phyloP scores from a whole-genome alignment of 2,888 invertebrate species.

The Parnassius apollo region DNA sequence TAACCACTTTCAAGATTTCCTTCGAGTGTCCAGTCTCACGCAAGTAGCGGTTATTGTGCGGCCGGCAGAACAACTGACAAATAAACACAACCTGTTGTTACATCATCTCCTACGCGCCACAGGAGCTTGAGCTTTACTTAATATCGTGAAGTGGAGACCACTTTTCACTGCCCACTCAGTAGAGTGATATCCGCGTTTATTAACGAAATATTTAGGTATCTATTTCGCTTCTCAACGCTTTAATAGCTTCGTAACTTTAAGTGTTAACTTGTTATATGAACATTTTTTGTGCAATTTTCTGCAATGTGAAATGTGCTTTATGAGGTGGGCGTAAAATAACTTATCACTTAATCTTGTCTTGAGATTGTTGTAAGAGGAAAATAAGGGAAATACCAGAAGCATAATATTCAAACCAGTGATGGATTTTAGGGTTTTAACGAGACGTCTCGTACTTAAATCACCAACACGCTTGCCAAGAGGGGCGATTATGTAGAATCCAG shows the following conservation, averaged over 20 bases:
- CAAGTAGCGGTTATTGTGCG: slow-evolving; percentile 66
- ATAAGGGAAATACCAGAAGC: too few species aligned
- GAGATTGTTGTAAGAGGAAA: too few species aligned
- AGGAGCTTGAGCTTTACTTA: slow-evolving; percentile 37
- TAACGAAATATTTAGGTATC: slow-evolving; percentile 20
- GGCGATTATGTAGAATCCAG: too few species aligned
- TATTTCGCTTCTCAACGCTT: slow-evolving; percentile 1
- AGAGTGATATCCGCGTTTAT: slow-evolving; percentile 20
- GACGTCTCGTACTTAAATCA: too few species aligned
- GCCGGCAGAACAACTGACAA: slow-evolving; percentile 62
- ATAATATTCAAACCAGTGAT: too few species aligned
- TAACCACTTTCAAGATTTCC: slow-evolving; percentile 48
- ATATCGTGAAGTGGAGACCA: slow-evolving; percentile 23
- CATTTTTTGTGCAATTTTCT: not conserved
- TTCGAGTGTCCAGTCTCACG: slow-evolving; percentile 56
- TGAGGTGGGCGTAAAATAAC: too few species aligned
- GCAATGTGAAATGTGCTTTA: not conserved
- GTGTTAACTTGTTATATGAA: too few species aligned
- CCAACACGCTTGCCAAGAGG: too few species aligned
- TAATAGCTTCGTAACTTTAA: not conserved
- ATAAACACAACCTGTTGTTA: slow-evolving; percentile 71
- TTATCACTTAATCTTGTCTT: too few species aligned
- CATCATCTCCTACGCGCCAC: slow-evolving; percentile 60
- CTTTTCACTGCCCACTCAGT: slow-evolving; percentile 20
- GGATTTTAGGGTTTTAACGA: too few species aligned